Conservation (phyloP, 1,140 invertebrate species). For the Drosophila repleta region DNA sequence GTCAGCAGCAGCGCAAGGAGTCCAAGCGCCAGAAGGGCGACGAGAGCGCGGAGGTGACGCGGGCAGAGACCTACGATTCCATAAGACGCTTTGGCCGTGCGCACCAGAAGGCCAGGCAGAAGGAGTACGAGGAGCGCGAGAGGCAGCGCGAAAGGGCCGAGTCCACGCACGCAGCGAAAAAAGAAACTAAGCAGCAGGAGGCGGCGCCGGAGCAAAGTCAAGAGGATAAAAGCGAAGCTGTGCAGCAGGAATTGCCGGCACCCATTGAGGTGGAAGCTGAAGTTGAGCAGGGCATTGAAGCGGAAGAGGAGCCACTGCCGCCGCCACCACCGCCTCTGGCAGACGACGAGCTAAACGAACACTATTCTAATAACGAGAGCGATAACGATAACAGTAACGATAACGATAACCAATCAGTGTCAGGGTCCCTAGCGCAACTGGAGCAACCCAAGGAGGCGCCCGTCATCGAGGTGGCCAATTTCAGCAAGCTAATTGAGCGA, state of each 20-base stretch:
- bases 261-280: constrained; percentile 16
- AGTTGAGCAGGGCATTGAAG: background rate
- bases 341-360: constrained; percentile 28
- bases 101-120: constrained; percentile 71
- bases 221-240: constrained; percentile 28
- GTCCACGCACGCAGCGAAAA: constrained; percentile 37
- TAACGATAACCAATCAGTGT: constrained; percentile 27
- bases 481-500: constrained; percentile 73
- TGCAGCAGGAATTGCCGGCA: constrained; percentile 12
- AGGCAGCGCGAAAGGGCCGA: constrained; percentile 45
- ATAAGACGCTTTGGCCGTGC: constrained; percentile 78
- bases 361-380: background rate
- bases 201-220: constrained; percentile 24
- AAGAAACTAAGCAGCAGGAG: constrained; percentile 23
- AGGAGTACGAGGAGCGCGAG: constrained; percentile 64
- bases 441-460: constrained; percentile 73
- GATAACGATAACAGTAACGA: constrained; percentile 1
- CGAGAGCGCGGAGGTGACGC: constrained; percentile 45
- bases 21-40: constrained; percentile 45
- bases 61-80: constrained; percentile 79
- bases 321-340: constrained; percentile 58
- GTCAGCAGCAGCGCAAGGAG: constrained; percentile 68
- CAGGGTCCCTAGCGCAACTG: constrained; percentile 40
- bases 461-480: constrained; percentile 72
- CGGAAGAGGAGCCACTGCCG: constrained; percentile 54